phyloP scores from a whole-genome alignment of 2,888 invertebrate genomes.

The Drosophila lacicola region DNA sequence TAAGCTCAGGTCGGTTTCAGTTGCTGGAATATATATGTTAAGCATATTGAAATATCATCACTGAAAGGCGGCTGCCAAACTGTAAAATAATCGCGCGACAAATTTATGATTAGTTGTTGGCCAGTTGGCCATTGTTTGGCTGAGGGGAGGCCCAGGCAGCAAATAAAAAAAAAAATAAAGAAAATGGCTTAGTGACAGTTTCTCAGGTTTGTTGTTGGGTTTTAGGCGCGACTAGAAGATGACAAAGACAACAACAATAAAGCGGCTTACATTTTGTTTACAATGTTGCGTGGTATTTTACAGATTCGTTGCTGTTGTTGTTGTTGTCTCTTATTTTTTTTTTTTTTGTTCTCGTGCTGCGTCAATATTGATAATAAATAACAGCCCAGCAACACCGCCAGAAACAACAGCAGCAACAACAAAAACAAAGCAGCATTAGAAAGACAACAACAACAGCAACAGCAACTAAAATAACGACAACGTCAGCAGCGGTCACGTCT shows the following conservation, averaged over 20 bases:
- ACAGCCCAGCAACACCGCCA: conserved; percentile 45
- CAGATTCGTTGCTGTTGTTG: conserved; percentile 54
- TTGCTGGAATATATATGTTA: conserved; percentile 27
- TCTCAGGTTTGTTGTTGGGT: conserved; percentile 48
- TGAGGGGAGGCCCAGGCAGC: conserved; percentile 36
- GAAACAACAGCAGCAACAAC: conserved; percentile 44
- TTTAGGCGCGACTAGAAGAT: conserved; percentile 62
- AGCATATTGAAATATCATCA: conserved; percentile 54
- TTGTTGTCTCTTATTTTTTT: conserved; percentile 12
- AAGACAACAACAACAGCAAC: conserved; percentile 38
- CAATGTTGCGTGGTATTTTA: conserved; percentile 80
- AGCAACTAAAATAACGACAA: conserved; percentile 42
- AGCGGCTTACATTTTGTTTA: conserved; percentile 80
- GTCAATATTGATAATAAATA: conserved; percentile 81
- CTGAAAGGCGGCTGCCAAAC: conserved; percentile 61
- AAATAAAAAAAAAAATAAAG: conserved; percentile 55
- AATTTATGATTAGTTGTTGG: conserved; percentile 77
- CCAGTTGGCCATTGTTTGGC: conserved; percentile 33
- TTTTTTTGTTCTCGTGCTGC: conserved; percentile 49
- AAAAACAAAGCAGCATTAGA: conserved; percentile 54
- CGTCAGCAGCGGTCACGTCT: conserved; percentile 74
- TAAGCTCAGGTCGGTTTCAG: conserved; percentile 23
- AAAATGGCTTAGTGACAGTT: conserved; percentile 71
- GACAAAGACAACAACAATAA: conserved; percentile 47
- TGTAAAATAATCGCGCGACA: conserved; percentile 78